Conservation (phyloP, 2,113 vertebrate genomes). For the Hyaena hyaena region DNA sequence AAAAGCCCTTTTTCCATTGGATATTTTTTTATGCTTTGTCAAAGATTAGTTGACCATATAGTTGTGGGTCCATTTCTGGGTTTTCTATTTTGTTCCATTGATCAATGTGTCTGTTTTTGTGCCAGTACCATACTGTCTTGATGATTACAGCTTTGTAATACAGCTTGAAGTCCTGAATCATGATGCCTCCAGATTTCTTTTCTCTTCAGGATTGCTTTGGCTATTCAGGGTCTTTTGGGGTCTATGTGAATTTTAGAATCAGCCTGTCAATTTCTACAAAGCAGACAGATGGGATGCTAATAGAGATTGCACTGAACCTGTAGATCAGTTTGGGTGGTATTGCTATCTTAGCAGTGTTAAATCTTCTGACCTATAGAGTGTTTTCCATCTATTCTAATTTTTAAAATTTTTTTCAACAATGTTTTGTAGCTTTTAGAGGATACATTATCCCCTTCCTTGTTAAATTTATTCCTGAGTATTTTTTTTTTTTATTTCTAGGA, state of each 20-base stretch:
- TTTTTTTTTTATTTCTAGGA: neutral
- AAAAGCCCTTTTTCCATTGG: too few relatives aligned
- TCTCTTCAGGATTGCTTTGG: neutral
- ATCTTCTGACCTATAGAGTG: neutral
- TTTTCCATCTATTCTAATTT: neutral
- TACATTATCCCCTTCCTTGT: neutral
- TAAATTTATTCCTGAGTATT: neutral
- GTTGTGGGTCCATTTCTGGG: too few relatives aligned
- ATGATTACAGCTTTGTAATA: too few relatives aligned
- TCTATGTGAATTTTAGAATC: neutral
- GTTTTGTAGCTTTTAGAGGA: neutral
- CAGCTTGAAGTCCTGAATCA: too few relatives aligned
- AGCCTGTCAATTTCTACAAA: neutral
- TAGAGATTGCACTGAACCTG: neutral
- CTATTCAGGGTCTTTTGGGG: neutral
- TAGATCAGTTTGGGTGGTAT: neutral
- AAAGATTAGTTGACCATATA: too few relatives aligned
- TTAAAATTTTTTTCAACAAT: neutral
- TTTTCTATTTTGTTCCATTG: too few relatives aligned
- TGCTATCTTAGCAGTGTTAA: neutral
- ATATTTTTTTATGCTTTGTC: too few relatives aligned
- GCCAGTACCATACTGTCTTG: too few relatives aligned
- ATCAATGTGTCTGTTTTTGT: too few relatives aligned
- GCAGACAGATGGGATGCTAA: neutral
- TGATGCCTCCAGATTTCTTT: neutral